Base-by-base conservation (phyloP, 1,140 invertebrate species). In the Drosophila truncata region DNA sequence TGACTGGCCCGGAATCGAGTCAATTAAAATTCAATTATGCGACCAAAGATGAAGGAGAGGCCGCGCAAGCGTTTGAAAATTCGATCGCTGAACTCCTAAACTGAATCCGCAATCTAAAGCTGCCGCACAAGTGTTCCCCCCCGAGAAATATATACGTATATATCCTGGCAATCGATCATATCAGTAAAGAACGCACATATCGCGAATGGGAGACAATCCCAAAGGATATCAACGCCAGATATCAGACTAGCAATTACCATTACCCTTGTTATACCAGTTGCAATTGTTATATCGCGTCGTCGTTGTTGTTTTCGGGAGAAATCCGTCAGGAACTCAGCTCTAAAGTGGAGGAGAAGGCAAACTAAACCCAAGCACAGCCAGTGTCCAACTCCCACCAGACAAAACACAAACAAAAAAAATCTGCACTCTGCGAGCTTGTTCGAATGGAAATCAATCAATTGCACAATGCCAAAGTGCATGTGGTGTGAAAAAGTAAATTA, bases 1-100 rank as follows among this genome's bases (percentile, higher is more conserved):
- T 55, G 50, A 61, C 49, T 57, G 27, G 39, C n/a, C 47, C 47
- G 27, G 42, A 80, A 81, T 77, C 60, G 64, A 84, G 77, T 88
- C 84, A 88, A 88, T 88, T 88, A 88, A 81, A 84, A 71, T 90
- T 88, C 84, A 88, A 88, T 88, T 88, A 88, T 88, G 84, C 84
- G 84, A 52, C 52, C 69, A 69, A 88, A 84, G 61, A 71, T 90
- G 69, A 88, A 84, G 62, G 85, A 88, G 80, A 84, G 78, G 82
- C 86, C 85, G 81, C 84, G 84, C 78, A 88, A 90, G 64, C 85
- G 84, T 84, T 87, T 87, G 62, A 87, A 87, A 90, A 67, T 87
- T 71, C 85, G 49, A 80, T 69, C 85, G 65, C 42, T 74, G 58
- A 80, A 63, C 42, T 72, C 52, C 66, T 59, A 65, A 87, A 87